A percentile compares a stretch with the other conserved stretches of the same genome.
These are phyloP conservation scores for Hypercompe scribonia DNA, from an alignment of 2,888 invertebrate genomes.

Conservation along the genomic window DNA sequence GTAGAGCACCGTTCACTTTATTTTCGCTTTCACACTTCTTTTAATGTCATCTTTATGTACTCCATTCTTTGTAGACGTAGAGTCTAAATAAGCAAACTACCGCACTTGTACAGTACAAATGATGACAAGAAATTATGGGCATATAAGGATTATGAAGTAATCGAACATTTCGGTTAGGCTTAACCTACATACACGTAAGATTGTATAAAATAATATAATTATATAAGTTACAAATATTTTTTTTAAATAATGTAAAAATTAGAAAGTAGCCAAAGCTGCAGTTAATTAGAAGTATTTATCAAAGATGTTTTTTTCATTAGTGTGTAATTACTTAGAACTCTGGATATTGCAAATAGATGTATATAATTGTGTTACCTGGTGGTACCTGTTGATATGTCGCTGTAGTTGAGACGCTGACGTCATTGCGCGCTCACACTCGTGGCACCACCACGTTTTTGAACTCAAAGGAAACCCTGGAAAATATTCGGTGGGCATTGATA, in stretches of 20 bases:
- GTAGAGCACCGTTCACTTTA: too few species aligned
- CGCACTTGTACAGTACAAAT: too few species aligned
- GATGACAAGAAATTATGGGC: too few species aligned
- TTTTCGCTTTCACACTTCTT: too few species aligned
- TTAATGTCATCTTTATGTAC: too few species aligned
- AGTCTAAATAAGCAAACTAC: too few species aligned
- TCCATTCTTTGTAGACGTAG: too few species aligned
- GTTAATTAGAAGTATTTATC: neutral
- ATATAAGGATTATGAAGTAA: too few species aligned
- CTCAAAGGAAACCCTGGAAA: slow-evolving; percentile 45
- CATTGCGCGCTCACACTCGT: slow-evolving; percentile 60
- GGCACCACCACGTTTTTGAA: slow-evolving; percentile 64
- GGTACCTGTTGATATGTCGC: slow-evolving; percentile 59
- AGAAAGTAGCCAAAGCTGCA: neutral
- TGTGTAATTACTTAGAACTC: neutral
- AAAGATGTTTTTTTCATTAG: neutral
- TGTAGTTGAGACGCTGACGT: slow-evolving; percentile 55
- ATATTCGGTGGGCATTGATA: neutral
- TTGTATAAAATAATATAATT: too few species aligned
- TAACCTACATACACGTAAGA: too few species aligned
- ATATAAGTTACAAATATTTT: too few species aligned
- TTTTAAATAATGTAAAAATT: neutral
- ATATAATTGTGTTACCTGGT: slow-evolving; percentile 64
- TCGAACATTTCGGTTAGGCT: too few species aligned
- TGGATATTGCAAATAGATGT: neutral